Conservation (phyloP, 1,140 invertebrate species). For the Leptoteleia sp. region DNA sequence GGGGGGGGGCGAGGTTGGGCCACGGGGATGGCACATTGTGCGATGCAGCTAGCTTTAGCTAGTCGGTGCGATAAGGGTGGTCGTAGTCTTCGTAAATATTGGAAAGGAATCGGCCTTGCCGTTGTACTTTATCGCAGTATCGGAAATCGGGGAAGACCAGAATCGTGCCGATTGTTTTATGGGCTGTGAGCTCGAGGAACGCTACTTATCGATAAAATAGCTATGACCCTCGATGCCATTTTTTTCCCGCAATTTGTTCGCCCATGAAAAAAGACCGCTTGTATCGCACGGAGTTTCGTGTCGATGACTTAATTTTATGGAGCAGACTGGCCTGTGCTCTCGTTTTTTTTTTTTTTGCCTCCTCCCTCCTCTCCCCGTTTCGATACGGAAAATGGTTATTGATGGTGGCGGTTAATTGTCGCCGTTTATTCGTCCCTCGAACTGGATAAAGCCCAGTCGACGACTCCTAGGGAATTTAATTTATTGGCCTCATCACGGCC, state of each 20-base stretch:
- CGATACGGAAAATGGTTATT: constrained; percentile 20
- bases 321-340: neutral
- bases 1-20: constrained; percentile 10
- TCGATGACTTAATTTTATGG: constrained; percentile 61
- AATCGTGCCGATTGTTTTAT: constrained; percentile 70
- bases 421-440: neutral
- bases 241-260: constrained; percentile 64
- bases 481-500: neutral
- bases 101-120: constrained; percentile 48
- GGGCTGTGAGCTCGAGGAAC: constrained; percentile 59
- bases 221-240: constrained; percentile 59
- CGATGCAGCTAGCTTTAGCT: constrained; percentile 62
- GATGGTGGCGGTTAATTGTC: constrained; percentile 22
- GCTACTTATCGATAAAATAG: constrained; percentile 63
- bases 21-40: constrained; percentile 48
- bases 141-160: constrained; percentile 60
- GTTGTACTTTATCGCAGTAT: constrained; percentile 67
- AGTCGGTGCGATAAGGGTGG: constrained; percentile 61
- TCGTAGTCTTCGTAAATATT: constrained; percentile 67
- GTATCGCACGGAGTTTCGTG: constrained; percentile 9
- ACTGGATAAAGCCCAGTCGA: neutral
- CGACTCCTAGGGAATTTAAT: constrained; percentile 3
- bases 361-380: no score
- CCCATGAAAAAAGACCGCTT: constrained; percentile 11
- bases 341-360: no score